Evolutionary conservation across 2,113 vertebrate species (phyloP), one percentile per base, ranked within the genome.

Genomic region (Trachemys scripta): DNA sequence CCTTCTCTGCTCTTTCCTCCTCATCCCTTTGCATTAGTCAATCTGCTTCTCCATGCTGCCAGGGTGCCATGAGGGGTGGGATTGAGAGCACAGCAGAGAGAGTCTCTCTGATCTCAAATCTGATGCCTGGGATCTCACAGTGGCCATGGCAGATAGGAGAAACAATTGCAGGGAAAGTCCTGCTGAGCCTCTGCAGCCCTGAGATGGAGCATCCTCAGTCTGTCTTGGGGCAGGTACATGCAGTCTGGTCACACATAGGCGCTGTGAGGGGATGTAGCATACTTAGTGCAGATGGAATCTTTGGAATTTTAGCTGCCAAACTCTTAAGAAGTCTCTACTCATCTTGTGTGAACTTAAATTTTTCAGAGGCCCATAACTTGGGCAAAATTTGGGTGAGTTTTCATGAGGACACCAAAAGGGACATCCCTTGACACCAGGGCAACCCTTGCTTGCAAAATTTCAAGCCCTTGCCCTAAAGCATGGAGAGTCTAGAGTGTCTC

Each of bases 111-210:
- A 53, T 42, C 49, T 92, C n/a, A 88, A 78, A 14, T 51, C 17
- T 12, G 25, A 29, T 27, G 45, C 69, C 9, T 51, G 38, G 27
- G 47, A 4, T 69, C 82, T 31, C 85, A 35, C 1, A 1, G n/a
- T 79, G 69, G 17, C 17, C 8, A 69, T n/a, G 38, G 19, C 10
- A 50, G 8, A 11, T 49, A 38, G 45, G 38, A 80, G 17, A 80
- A 27, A 76, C 4, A 49, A 57, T 0, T 54, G 51, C 49, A 0
- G 0, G 81, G 50, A 29, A 76, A 3, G n/a, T 4, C 2, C 4
- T 50, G 12, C 51, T 31, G 27, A 17, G 5, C 31, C 8, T 56
- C 22, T n/a, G 38, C 1, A 5, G 25, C 31, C 31, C 22, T 75
- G 20, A 38, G n/a, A 22, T n/a, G 69, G 69, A 65, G 59, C 59